phyloP scores from a whole-genome alignment of 2,888 invertebrate genomes.

The Horisme vitalbata region DNA sequence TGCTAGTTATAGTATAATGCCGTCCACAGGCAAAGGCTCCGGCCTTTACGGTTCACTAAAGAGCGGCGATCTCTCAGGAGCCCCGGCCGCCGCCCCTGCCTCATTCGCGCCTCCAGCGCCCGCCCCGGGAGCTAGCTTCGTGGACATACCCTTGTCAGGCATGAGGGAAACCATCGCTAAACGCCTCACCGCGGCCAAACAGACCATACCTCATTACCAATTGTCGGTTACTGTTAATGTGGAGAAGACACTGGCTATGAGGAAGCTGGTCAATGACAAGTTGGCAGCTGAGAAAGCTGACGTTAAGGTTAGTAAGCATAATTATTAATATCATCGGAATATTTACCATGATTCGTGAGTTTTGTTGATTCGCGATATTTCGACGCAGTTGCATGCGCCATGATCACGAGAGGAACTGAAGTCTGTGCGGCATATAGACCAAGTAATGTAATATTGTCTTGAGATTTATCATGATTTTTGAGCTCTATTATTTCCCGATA shows the following conservation, averaged over 20 bases:
- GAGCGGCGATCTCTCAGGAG: slow-evolving; percentile 87
- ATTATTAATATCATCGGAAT: too few species aligned
- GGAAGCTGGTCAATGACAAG: slow-evolving; percentile 90
- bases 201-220: slow-evolving; percentile 98
- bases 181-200: slow-evolving; percentile 93
- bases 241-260: slow-evolving; percentile 89
- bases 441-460: too few species aligned
- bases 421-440: too few species aligned
- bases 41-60: slow-evolving; percentile 93
- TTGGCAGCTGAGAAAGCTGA: slow-evolving; percentile 86
- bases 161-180: slow-evolving; percentile 95
- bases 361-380: too few species aligned
- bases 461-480: too few species aligned
- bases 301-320: slow-evolving; percentile 84
- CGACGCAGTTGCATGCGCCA: too few species aligned
- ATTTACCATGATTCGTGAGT: too few species aligned
- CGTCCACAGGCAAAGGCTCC: slow-evolving; percentile 84
- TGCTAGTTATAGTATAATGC: slow-evolving; percentile 27
- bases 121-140: slow-evolving; percentile 78
- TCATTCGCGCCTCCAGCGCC: slow-evolving; percentile 52
- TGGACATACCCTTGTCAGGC: slow-evolving; percentile 92
- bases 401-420: too few species aligned
- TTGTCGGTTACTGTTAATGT: slow-evolving; percentile 93
- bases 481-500: too few species aligned
- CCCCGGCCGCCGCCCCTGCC: slow-evolving; percentile 35